phyloP scores from a whole-genome alignment of 2,888 invertebrate species.

The Drosophila rubida region DNA sequence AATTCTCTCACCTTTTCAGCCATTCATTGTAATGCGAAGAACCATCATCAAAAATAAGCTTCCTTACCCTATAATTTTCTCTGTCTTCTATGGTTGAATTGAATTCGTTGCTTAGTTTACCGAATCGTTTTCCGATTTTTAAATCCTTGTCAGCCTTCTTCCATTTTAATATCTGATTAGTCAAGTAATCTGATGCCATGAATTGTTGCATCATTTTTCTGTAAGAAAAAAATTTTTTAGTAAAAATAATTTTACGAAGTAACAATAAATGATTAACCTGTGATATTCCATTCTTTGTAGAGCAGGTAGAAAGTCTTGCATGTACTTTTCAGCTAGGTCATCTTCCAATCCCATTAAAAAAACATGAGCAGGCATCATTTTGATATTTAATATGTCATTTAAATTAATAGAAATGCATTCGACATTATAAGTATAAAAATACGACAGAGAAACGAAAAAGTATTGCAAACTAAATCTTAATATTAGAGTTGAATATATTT shows the following conservation, averaged over 20 bases:
- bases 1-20: slow-evolving; percentile 28
- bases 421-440: neutral
- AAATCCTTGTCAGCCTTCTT: neutral
- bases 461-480: neutral
- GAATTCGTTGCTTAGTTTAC: slow-evolving; percentile 30
- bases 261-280: slow-evolving; percentile 27
- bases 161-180: slow-evolving; percentile 41
- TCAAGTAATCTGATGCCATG: slow-evolving; percentile 50
- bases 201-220: slow-evolving; percentile 60
- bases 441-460: neutral
- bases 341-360: slow-evolving; percentile 22
- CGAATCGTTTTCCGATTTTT: slow-evolving; percentile 37
- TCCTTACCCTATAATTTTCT: neutral
- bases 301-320: slow-evolving; percentile 25
- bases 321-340: neutral
- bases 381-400: slow-evolving; percentile 44
- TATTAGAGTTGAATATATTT: neutral
- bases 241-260: neutral
- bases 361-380: slow-evolving; percentile 45
- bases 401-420: slow-evolving; percentile 33
- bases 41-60: slow-evolving; percentile 39
- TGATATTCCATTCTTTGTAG: slow-evolving; percentile 45
- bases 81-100: neutral
- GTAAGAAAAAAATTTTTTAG: neutral
- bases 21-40: slow-evolving; percentile 40